Evolutionary conservation across 1,140 invertebrate species (phyloP).

Genomic region (Drosophila elegans): DNA sequence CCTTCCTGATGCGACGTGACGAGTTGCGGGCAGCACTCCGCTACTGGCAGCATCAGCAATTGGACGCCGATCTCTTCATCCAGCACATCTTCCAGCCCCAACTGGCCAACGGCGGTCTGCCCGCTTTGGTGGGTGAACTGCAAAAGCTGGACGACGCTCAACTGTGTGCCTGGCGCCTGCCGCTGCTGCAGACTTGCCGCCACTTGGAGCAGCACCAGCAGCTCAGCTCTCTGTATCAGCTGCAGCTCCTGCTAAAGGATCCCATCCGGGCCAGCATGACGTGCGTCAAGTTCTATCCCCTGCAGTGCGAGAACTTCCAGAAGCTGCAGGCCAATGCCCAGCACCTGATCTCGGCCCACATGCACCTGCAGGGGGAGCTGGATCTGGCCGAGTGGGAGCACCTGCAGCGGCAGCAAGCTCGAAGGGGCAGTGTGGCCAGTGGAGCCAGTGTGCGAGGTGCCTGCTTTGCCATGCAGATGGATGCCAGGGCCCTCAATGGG

Average conservation of each 20-base stretch:
- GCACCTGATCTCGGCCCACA: conserved; percentile 87
- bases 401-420: conserved; percentile 58
- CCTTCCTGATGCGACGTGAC: conserved; percentile 89
- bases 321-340: conserved; percentile 86
- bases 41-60: conserved; percentile 88
- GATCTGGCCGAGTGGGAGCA: conserved; percentile 80
- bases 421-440: conserved; percentile 55
- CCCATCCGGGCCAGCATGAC: conserved; percentile 90
- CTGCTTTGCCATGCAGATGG: conserved; percentile 88
- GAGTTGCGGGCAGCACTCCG: conserved; percentile 87
- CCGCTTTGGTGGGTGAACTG: conserved; percentile 87
- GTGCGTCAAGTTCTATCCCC: conserved; percentile 89
- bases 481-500: conserved; percentile 88
- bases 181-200: conserved; percentile 88
- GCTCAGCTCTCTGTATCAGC: conserved; percentile 88
- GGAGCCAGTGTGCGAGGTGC: conserved; percentile 20
- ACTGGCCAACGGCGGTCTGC: conserved; percentile 87
- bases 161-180: conserved; percentile 88
- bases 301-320: conserved; percentile 86
- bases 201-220: conserved; percentile 88
- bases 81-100: conserved; percentile 89
- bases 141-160: conserved; percentile 86
- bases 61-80: conserved; percentile 89
- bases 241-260: conserved; percentile 89
- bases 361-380: conserved; percentile 86